Evolutionary conservation across 1,140 invertebrate species (phyloP), one percentile per base, ranked within the genome.

Genomic region (Lordiphosa mommai): DNA sequence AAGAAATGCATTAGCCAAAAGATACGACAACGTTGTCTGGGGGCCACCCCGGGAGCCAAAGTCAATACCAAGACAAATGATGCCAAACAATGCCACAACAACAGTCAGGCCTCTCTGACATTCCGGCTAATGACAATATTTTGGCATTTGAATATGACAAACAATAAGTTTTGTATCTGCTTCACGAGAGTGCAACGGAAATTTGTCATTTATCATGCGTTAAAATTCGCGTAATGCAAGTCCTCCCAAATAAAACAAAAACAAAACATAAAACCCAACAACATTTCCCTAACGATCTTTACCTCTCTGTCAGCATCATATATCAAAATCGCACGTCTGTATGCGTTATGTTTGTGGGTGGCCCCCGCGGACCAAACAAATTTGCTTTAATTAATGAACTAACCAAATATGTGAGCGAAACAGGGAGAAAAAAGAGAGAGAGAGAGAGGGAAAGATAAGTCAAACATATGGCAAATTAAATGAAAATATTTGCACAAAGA

Each of bases 131-230:
- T 74, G 76, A 82, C 70, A 80, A 74, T 82, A 82, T 82, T 71
- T 82, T 72, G 69, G 65, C 61, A 74, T 74, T 80, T 82, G 74
- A 82, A 80, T 72, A 85, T 84, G 79, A 85, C 77, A 72, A 84
- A 82, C 67, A 84, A 82, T 84, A 68, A 67, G 66, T 10, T 47
- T 33, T 36, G 51, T 32, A 13, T 38, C 30, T 51, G 40, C 61
- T 53, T 48, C 29, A 27, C 20, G 52, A 46, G 38, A 82, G 69
- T 84, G 77, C 68, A 72, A 36, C 77, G 77, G 77, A 84, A 84
- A 82, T 69, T 56, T 68, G 47, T 84, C 77, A 84, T 84, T 84
- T 84, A 84, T 84, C 77, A 84, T 84, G 60, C 49, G 71, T 68
- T 82, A 66, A 61, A 76, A 58, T 61, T 63, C 51, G 68, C 68